phyloP scores from a whole-genome alignment of 2,113 vertebrate genomes.

The Aspidoscelis tigris region DNA sequence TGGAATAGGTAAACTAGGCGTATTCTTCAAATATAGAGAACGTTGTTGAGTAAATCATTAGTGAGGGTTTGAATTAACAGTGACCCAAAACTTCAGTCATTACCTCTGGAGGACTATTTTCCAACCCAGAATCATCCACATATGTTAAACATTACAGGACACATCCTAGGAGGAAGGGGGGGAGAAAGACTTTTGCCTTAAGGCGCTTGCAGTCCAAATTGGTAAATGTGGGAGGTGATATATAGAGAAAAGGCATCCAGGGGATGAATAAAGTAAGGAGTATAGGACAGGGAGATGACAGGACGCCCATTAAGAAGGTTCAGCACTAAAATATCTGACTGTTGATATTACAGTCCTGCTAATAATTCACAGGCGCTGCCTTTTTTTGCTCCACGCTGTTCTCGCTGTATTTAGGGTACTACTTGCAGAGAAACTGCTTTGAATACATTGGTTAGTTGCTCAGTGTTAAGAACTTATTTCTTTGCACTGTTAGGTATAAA shows the following conservation, averaged over 20 bases:
- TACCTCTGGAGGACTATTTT: no score
- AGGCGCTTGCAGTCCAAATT: background rate
- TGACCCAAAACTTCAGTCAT: no score
- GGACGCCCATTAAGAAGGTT: background rate
- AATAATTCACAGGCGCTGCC: background rate
- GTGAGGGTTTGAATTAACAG: no score
- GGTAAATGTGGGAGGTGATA: background rate
- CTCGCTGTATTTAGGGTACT: no score
- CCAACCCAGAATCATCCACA: no score
- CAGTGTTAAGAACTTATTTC: constrained; percentile 6
- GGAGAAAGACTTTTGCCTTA: background rate
- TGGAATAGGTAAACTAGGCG: no score
- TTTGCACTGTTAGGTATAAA: background rate
- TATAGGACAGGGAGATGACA: background rate
- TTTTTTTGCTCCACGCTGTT: background rate
- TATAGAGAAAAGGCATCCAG: background rate
- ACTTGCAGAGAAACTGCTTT: no score
- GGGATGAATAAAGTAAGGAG: background rate
- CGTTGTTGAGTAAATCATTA: no score
- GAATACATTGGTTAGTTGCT: background rate
- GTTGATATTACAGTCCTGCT: background rate
- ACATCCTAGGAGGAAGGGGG: background rate
- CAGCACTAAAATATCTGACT: background rate
- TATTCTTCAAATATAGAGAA: no score
- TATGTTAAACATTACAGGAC: no score